A percentile compares a stretch with the other conserved stretches of the same genome.
phyloP scores from a whole-genome alignment of 2,113 vertebrate species.

The Hiodon alosoides region DNA sequence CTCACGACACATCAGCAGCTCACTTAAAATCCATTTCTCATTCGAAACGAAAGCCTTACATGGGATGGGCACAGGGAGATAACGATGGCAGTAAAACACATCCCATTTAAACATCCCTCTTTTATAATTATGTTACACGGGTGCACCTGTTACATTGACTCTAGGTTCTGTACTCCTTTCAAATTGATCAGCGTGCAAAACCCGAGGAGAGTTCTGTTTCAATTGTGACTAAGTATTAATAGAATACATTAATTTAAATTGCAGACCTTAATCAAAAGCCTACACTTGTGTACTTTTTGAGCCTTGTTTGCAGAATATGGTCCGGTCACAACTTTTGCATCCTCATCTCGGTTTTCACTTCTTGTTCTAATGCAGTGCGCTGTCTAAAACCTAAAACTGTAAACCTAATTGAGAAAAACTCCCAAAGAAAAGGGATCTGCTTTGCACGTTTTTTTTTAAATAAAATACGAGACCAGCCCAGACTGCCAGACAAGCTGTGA shows the following conservation, averaged over 20 bases:
- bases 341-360: not conserved
- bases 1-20: not conserved
- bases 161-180: not conserved
- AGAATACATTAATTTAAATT: not conserved
- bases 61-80: not conserved
- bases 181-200: not conserved
- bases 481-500: too few species aligned
- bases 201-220: not conserved
- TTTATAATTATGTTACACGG: not conserved
- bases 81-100: not conserved
- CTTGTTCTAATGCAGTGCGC: too few species aligned
- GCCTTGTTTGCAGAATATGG: not conserved
- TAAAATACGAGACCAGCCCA: too few species aligned
- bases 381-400: too few species aligned
- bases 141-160: not conserved
- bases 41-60: slow-evolving; percentile 1
- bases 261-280: not conserved
- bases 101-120: not conserved
- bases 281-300: not conserved
- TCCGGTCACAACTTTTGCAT: not conserved
- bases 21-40: slow-evolving; percentile 15
- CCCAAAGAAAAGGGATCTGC: too few species aligned
- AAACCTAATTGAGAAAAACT: too few species aligned
- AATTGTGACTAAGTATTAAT: not conserved
- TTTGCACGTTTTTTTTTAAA: too few species aligned